phyloP scores from a whole-genome alignment of 2,113 vertebrate genomes.

The Scolopax mira region DNA sequence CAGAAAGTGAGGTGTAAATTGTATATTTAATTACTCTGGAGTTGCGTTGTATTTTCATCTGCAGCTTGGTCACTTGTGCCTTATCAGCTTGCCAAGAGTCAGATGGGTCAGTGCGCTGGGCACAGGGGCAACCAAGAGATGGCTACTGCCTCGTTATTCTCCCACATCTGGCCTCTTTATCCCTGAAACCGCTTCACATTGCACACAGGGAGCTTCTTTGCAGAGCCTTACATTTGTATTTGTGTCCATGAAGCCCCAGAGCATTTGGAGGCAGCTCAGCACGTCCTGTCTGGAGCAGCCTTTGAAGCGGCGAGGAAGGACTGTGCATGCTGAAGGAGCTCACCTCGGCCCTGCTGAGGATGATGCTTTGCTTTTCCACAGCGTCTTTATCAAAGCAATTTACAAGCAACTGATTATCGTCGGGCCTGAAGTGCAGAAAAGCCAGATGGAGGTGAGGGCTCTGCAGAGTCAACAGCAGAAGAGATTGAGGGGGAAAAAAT shows the following conservation, averaged over 20 bases:
- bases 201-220: not conserved
- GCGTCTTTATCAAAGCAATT: not conserved
- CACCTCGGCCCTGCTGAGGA: not conserved
- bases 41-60: not conserved
- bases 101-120: not conserved
- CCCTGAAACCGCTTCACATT: not conserved
- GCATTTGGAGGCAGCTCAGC: constrained; percentile 20
- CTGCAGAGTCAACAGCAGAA: not conserved
- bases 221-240: not conserved
- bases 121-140: not conserved
- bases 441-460: not conserved
- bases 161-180: not conserved
- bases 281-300: not conserved
- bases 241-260: not conserved
- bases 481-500: not conserved
- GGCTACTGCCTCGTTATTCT: not conserved
- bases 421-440: not conserved
- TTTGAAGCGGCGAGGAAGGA: not conserved
- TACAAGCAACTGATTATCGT: not conserved
- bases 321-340: not conserved
- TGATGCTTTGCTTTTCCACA: not conserved
- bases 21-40: not conserved
- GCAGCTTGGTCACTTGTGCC: not conserved
- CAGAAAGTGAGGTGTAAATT: not conserved
- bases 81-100: not conserved